Evolutionary conservation across 2,113 vertebrate species (phyloP).

Genomic region (cat (Felis catus)): DNA sequence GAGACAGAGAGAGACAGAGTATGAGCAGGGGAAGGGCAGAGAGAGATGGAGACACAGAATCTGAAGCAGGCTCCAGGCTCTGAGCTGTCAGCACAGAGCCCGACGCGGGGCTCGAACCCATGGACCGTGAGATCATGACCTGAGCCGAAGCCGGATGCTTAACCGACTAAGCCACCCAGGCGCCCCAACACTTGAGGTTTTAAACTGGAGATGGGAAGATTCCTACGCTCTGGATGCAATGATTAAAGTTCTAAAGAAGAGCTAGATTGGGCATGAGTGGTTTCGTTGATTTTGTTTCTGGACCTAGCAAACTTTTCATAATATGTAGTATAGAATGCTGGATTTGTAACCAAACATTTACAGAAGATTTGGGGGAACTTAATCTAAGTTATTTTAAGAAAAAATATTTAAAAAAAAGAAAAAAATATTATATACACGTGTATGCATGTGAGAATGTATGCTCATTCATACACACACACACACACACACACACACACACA

Average conservation of each 20-base stretch:
- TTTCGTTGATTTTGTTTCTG: background rate
- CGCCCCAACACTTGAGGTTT: background rate
- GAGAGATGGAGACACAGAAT: too few relatives aligned
- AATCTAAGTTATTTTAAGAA: background rate
- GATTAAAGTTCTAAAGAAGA: background rate
- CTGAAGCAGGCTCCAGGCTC: too few relatives aligned
- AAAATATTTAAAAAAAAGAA: background rate
- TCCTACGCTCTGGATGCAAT: background rate
- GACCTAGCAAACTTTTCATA: background rate
- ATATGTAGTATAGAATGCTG: background rate
- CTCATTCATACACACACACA: background rate
- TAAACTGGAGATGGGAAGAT: background rate
- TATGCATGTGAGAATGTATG: background rate
- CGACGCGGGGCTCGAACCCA: too few relatives aligned
- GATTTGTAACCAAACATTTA: background rate
- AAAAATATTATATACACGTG: background rate
- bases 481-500: background rate
- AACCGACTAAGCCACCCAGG: too few relatives aligned
- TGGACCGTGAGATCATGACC: too few relatives aligned
- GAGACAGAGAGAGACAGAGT: too few relatives aligned
- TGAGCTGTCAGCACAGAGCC: too few relatives aligned
- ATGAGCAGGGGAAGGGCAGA: too few relatives aligned
- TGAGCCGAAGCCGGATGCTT: too few relatives aligned
- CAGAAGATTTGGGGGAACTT: background rate
- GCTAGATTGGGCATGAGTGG: background rate